Evolutionary conservation across 1,140 invertebrate genomes (phyloP).

Genomic region (Drosophila repleta): DNA sequence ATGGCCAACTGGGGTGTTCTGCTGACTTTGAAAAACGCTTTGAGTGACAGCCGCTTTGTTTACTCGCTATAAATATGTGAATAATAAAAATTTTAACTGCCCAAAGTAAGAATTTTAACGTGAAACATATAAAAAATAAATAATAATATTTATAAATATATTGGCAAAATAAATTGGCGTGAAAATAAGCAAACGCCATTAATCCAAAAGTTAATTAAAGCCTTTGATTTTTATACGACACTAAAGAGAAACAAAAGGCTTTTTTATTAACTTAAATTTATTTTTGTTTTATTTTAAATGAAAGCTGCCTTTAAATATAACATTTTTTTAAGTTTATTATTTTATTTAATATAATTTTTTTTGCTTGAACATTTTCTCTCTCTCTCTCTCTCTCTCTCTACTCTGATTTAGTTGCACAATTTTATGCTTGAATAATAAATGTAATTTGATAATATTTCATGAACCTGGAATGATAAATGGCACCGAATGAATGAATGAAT

Average conservation of each 20-base stretch:
- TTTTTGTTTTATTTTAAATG: too few relatives aligned
- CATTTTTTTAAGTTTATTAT: too few relatives aligned
- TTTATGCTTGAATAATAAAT: constrained; percentile 3
- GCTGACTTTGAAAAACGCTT: constrained; percentile 44
- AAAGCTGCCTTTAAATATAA: too few relatives aligned
- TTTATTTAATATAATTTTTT: background rate
- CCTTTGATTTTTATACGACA: too few relatives aligned
- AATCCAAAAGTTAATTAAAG: too few relatives aligned
- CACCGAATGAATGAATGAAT: background rate
- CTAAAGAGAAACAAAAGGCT: too few relatives aligned
- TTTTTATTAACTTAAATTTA: too few relatives aligned
- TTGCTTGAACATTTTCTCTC: background rate
- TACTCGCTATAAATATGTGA: background rate
- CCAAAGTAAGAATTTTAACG: background rate
- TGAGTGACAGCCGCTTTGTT: constrained; percentile 43
- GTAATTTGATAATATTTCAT: background rate
- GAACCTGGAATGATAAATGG: background rate
- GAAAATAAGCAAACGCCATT: too few relatives aligned
- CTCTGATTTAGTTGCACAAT: background rate
- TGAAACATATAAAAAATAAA: background rate
- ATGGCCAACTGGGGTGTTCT: constrained; percentile 29
- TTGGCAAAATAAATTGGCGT: too few relatives aligned
- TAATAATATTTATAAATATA: background rate
- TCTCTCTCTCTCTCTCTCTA: too few relatives aligned
- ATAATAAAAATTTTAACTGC: background rate